A percentile compares a stretch with the other conserved stretches of the same genome.
These are phyloP conservation scores for Sminthurides aquaticus DNA, from an alignment of 2,888 invertebrate species.

Conservation along the genomic window DNA sequence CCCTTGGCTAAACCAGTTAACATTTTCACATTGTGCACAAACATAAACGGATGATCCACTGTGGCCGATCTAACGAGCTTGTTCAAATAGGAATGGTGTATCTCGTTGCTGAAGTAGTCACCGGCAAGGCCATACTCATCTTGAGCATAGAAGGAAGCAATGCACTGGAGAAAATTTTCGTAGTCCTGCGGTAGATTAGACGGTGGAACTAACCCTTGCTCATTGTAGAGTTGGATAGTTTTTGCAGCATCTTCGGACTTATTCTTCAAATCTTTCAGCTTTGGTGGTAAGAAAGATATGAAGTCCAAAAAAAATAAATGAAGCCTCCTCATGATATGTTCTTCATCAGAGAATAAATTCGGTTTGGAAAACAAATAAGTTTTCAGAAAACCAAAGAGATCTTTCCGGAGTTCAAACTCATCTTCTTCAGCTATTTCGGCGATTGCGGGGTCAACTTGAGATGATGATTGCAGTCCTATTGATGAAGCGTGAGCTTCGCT, in stretches of 20 bases:
- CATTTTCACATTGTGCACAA: constrained; percentile 80
- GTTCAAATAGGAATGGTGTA: constrained; percentile 55
- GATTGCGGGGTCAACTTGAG: constrained; percentile 1
- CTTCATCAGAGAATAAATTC: constrained; percentile 44
- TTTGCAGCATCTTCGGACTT: constrained; percentile 83
- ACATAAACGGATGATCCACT: constrained; percentile 70
- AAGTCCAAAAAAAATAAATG: constrained; percentile 85
- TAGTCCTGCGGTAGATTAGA: constrained; percentile 66
- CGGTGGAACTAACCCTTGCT: constrained; percentile 47
- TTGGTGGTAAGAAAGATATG: constrained; percentile 83
- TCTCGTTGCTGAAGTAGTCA: constrained; percentile 49
- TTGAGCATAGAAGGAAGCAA: constrained; percentile 67
- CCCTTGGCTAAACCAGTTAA: constrained; percentile 71
- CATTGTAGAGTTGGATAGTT: constrained; percentile 61
- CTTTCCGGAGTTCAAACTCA: constrained; percentile 36
- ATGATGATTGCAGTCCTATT: constrained; percentile 1
- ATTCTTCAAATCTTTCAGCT: constrained; percentile 72
- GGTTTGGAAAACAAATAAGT: constrained; percentile 29
- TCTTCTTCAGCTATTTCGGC: constrained; percentile 24
- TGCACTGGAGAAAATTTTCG: constrained; percentile 70
- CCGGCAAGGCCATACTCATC: constrained; percentile 64
- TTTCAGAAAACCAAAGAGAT: constrained; percentile 37
- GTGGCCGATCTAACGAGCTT: constrained; percentile 86
- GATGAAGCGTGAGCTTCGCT: constrained; percentile 23
- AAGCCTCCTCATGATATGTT: constrained; percentile 71